Percentiles rank a stretch among this genome's conserved stretches.
phyloP scores from a whole-genome alignment of 1,140 invertebrate species.

The Phocides pigmalion region DNA sequence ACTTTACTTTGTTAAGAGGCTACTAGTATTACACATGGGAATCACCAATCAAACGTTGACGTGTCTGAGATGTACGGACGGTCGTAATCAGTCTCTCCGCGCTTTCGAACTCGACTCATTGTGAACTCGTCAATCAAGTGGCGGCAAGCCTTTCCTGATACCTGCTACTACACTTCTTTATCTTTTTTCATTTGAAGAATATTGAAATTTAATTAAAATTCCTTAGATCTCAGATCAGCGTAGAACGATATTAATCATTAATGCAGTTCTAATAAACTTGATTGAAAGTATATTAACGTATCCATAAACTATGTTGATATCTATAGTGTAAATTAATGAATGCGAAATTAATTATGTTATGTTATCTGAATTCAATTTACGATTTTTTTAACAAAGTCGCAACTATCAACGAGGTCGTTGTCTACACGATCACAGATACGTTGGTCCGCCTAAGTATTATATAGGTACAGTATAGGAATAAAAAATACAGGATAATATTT shows the following conservation, averaged over 20 bases:
- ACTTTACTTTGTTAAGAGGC: conserved; percentile 64
- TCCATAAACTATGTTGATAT: not conserved
- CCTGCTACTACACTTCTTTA: conserved; percentile 55
- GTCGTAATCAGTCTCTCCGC: conserved; percentile 71
- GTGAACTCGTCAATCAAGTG: conserved; percentile 73
- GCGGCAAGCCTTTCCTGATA: conserved; percentile 51
- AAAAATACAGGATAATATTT: no score
- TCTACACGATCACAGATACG: no score
- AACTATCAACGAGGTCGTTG: no score
- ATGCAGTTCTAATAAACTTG: conserved; percentile 33
- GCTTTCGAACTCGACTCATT: conserved; percentile 55
- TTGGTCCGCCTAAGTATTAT: no score
- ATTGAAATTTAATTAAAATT: conserved; percentile 76
- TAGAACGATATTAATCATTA: conserved; percentile 53
- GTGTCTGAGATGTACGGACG: conserved; percentile 67
- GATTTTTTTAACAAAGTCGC: no score
- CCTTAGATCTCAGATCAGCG: conserved; percentile 57
- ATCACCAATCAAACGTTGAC: conserved; percentile 80
- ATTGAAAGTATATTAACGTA: conserved; percentile 16
- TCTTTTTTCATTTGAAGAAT: conserved; percentile 64
- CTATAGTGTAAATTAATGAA: conserved; percentile 18
- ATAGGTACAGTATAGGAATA: no score
- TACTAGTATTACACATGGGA: conserved; percentile 83
- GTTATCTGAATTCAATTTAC: not conserved
- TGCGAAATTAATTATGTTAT: conserved; percentile 35